Conservation (phyloP, 2,113 vertebrate genomes). For the Larimichthys polyactis region DNA sequence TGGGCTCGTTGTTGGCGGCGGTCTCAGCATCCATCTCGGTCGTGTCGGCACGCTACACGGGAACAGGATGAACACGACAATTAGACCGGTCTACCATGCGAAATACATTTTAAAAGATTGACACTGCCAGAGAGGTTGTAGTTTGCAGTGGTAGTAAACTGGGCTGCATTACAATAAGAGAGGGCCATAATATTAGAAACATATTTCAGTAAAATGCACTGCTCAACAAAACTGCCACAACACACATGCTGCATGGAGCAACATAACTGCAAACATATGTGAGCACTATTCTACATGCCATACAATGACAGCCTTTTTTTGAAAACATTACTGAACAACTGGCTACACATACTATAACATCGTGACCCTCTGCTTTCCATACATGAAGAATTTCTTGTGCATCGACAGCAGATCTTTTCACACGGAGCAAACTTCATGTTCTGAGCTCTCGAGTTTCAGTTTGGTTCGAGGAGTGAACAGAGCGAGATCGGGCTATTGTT, state of each 20-base stretch:
- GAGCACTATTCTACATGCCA: not conserved
- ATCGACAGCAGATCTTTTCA: conserved; percentile 22
- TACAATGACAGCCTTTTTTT: conserved; percentile 53
- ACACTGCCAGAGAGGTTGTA: too few relatives aligned
- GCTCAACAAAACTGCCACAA: not conserved
- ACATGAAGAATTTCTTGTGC: conserved; percentile 10
- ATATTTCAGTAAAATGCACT: too few relatives aligned
- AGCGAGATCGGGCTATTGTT: conserved; percentile 7
- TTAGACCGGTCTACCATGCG: not conserved
- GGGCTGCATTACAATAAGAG: too few relatives aligned
- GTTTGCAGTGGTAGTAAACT: too few relatives aligned
- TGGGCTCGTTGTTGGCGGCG: conserved; percentile 53
- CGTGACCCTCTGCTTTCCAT: not conserved
- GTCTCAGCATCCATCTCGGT: conserved; percentile 76
- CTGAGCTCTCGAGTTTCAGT: conserved; percentile 47
- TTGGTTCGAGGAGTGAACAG: conserved; percentile 19
- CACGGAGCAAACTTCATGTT: conserved; percentile 30
- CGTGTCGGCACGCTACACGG: conserved; percentile 70
- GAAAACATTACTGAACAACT: not conserved
- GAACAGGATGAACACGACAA: not conserved
- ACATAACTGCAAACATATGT: conserved; percentile 33
- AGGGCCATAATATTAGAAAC: too few relatives aligned
- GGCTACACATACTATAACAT: not conserved
- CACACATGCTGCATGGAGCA: conserved; percentile 14
- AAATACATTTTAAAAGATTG: too few relatives aligned